Evolutionary conservation across 2,888 invertebrate genomes (phyloP), one percentile per base, ranked within the genome.

Genomic region (Aphidoletes aphidimyza): DNA sequence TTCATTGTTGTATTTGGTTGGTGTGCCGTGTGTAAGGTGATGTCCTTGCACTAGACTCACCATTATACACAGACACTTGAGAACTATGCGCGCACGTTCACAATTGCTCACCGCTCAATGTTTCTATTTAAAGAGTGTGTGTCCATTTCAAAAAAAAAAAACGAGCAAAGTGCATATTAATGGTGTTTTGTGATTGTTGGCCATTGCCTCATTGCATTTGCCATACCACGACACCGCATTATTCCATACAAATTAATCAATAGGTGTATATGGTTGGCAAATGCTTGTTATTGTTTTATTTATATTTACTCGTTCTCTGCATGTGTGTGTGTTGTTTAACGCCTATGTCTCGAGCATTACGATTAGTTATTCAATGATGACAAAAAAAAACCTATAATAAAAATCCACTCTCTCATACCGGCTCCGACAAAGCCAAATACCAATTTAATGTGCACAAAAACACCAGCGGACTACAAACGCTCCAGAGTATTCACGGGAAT

Each of bases 21-120:
- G n/a, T n/a, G n/a, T n/a, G n/a, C n/a, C n/a, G n/a, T n/a, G n/a
- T n/a, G n/a, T n/a, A n/a, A n/a, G n/a, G n/a, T 36, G 37, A 81
- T 81, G 81, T 81, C 81, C 81, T 81, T 81, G 81, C 81, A 81
- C 81, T 81, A 81, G 81, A 37, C 81, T 81, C 26, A n/a, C 37
- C n/a, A 81, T 81, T n/a, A n/a, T n/a, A n/a, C n/a, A 37, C 81
- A 81, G 36, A 81, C 37, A n/a, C n/a, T n/a, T n/a, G n/a, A n/a
- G 54, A 37, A 37, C 2, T 54, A 26, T 69, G 69, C 30, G 69
- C 69, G 69, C 30, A 11, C 30, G 30, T 34, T 69, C 17, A 34
- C 69, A 69, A 69, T 69, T 69, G 30, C n/a, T 11, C 2, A 14
- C 9, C 69, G 42, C 6, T 14, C 42, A 14, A 30, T 69, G 69